phyloP scores from a whole-genome alignment of 2,797 vertebrate genomes.

The Catharus ustulatus region DNA sequence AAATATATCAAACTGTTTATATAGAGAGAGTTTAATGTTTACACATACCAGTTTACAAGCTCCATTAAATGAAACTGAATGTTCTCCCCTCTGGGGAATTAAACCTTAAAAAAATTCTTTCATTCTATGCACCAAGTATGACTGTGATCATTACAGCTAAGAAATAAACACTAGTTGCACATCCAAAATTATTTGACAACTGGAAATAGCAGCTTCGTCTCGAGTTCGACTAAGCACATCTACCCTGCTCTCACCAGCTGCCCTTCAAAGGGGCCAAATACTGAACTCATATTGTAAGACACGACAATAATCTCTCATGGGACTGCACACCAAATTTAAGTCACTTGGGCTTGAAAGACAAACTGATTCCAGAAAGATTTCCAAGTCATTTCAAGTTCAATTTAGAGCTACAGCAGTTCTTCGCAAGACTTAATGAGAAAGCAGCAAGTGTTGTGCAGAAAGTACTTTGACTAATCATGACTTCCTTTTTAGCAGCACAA shows the following conservation, averaged over 20 bases:
- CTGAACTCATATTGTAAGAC: neutral
- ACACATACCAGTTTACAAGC: neutral
- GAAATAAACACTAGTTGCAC: neutral
- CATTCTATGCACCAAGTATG: neutral
- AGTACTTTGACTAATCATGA: neutral
- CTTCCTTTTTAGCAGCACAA: neutral
- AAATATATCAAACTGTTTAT: neutral
- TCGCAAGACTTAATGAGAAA: neutral
- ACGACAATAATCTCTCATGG: neutral
- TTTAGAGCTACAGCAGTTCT: neutral
- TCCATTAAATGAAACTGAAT: neutral
- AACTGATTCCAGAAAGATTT: neutral
- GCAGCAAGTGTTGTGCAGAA: neutral
- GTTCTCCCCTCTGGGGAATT: neutral
- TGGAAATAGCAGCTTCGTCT: neutral
- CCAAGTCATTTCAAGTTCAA: neutral
- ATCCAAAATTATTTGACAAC: neutral
- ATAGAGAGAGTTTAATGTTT: neutral
- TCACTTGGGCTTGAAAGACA: neutral
- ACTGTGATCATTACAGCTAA: neutral
- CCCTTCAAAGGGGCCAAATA: neutral
- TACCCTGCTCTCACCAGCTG: neutral
- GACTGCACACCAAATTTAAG: neutral
- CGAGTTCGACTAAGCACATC: neutral
- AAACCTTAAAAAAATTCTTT: neutral